Conservation (phyloP, 2,888 invertebrate species). For the Ochlodes sylvanus region DNA sequence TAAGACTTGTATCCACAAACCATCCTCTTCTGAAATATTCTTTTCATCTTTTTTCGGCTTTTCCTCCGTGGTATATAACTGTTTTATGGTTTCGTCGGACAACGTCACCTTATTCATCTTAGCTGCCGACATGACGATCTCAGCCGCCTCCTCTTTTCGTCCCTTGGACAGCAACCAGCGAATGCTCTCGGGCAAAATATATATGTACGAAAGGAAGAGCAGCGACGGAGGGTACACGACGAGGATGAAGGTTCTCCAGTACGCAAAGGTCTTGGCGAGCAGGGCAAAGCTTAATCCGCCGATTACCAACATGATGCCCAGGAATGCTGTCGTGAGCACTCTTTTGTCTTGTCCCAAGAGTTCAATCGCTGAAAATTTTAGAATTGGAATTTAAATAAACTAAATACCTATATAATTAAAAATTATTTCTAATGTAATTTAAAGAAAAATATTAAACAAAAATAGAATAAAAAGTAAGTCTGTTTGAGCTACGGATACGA, state of each 20-base stretch:
- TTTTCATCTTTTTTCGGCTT: constrained; percentile 61
- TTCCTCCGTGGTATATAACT: constrained; percentile 66
- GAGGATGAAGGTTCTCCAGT: constrained; percentile 89
- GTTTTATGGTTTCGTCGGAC: constrained; percentile 72
- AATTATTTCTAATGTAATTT: no score
- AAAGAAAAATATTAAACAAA: no score
- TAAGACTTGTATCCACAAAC: constrained; percentile 67
- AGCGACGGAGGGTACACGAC: constrained; percentile 89
- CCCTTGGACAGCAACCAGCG: constrained; percentile 91
- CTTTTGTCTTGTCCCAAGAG: constrained; percentile 75
- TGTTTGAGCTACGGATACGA: no score
- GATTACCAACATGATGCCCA: constrained; percentile 84
- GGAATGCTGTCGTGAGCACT: constrained; percentile 73
- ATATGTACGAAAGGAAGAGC: constrained; percentile 87
- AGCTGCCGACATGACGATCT: constrained; percentile 87
- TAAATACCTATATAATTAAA: not conserved
- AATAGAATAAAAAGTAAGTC: no score
- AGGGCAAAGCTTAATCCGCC: constrained; percentile 89
- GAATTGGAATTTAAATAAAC: not conserved
- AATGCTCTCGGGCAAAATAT: constrained; percentile 90
- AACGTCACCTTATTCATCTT: constrained; percentile 84
- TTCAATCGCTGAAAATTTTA: constrained; percentile 68
- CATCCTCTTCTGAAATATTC: constrained; percentile 53
- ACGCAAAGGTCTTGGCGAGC: constrained; percentile 87
- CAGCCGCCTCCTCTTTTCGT: constrained; percentile 87